A percentile compares a stretch with the other conserved stretches of the same genome.
Conservation (phyloP, 2,888 invertebrate genomes). For the Panorpa germanica region DNA sequence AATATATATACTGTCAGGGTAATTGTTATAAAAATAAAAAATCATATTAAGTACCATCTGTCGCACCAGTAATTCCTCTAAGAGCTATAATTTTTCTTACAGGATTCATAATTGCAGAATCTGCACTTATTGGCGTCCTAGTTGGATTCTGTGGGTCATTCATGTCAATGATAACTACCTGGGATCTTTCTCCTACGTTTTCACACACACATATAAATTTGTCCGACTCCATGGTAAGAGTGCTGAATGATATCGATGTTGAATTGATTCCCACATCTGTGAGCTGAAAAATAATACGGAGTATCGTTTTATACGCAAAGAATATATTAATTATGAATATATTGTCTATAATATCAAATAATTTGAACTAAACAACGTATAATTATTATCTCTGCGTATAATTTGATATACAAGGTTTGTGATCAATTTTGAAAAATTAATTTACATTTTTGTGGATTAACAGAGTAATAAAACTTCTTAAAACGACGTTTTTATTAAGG, state of each 20-base stretch:
- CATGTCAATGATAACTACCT: slow-evolving; percentile 71
- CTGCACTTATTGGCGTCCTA: slow-evolving; percentile 61
- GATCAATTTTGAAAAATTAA: too few relatives aligned
- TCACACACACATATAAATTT: slow-evolving; percentile 71
- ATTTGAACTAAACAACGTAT: too few relatives aligned
- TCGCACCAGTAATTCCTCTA: slow-evolving; percentile 37
- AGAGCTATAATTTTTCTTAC: slow-evolving; percentile 64
- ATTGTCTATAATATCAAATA: too few relatives aligned
- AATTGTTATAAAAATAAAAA: too few relatives aligned
- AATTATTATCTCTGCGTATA: too few relatives aligned
- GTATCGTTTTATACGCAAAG: too few relatives aligned
- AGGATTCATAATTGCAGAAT: slow-evolving; percentile 76
- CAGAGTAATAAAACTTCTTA: too few relatives aligned
- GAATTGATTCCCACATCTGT: slow-evolving; percentile 63
- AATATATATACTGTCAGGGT: too few relatives aligned
- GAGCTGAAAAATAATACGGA: slow-evolving; percentile 46
- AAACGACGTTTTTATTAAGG: too few relatives aligned
- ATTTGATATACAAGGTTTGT: too few relatives aligned
- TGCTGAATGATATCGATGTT: slow-evolving; percentile 62
- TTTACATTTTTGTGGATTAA: too few relatives aligned
- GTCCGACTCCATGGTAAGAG: slow-evolving; percentile 76
- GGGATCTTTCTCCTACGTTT: slow-evolving; percentile 56
- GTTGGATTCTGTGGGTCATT: slow-evolving; percentile 57
- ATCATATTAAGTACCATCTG: slow-evolving; percentile 10
- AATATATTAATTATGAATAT: too few relatives aligned